These are phyloP conservation scores for Macrosiphum euphorbiae DNA, from an alignment of 2,888 invertebrate genomes.

Conservation along the genomic window DNA sequence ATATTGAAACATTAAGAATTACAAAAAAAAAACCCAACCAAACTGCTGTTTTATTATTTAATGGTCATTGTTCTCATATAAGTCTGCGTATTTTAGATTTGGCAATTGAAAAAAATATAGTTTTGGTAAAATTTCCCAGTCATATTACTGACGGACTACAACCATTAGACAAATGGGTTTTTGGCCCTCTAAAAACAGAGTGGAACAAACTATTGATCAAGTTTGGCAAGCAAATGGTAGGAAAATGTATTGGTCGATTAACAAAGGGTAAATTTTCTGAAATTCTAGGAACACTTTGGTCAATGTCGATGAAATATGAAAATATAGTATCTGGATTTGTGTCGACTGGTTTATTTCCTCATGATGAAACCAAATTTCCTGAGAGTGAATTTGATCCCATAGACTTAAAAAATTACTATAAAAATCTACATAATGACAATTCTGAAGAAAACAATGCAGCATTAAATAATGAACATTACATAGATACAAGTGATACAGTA, in stretches of 20 bases:
- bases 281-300: constrained; percentile 39
- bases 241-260: constrained; percentile 33
- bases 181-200: constrained; percentile 41
- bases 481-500: constrained; percentile 28
- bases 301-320: constrained; percentile 37
- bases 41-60: too few species aligned
- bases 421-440: constrained; percentile 34
- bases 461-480: constrained; percentile 37
- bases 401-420: constrained; percentile 43
- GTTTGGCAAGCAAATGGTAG: constrained; percentile 43
- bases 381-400: constrained; percentile 44
- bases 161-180: not conserved
- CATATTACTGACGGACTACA: constrained; percentile 42
- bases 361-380: constrained; percentile 52
- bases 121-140: constrained; percentile 44
- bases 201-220: constrained; percentile 44
- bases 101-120: not conserved
- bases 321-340: constrained; percentile 39
- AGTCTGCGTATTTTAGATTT: too few species aligned
- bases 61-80: too few species aligned
- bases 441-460: constrained; percentile 24
- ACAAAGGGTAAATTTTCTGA: constrained; percentile 42
- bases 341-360: constrained; percentile 43
- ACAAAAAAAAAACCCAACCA: too few species aligned
- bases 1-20: too few species aligned